Base-by-base conservation (phyloP, 2,797 vertebrate genomes). In the Tragelaphus eurycerus region DNA sequence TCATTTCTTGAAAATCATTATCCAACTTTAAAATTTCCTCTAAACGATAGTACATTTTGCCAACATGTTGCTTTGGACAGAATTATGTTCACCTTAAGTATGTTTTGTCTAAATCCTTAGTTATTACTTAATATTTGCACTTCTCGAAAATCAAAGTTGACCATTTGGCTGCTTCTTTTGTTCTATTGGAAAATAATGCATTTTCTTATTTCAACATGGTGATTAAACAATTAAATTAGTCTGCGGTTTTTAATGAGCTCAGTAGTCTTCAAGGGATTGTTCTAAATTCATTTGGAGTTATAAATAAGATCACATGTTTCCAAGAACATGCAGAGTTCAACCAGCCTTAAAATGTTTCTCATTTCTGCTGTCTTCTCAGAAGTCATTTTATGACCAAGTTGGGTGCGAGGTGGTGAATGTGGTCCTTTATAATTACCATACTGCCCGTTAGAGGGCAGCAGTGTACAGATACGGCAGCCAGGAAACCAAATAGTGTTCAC, bases 391-490 rank as follows among this genome's bases (percentile, higher is more conserved):
- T 59, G 11, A 82, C 34, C 43, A 62, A 50, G 27, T 38, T 83
- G 34, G 79, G 12, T 60, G 78, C 46, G 15, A 94, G n/a, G 60
- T 82, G 21, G 8, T 21, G 31, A 71, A 38, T 90, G 25, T 55
- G 16, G 17, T 85, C 81, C 54, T 96, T 92, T 55, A 82, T 81
- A 50, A 93, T 96, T 96, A 91, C 43, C 62, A 12, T 43, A 43
- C n/a, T 92, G 76, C 74, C 97, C 98, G 0, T 87, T 95, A 98
- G 98, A 95, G 98, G 98, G 98, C 98, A 98, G 98, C 95, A 98
- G 85, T 92, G 21, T 64, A 96, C 96, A 97, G 71, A 97, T 46
- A 52, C 85, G 92, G 48, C 81, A 82, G 4, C 81, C 81, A 34
- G 74, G 86, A 78, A 95, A 60, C 50, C 83, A 67, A 60, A 19